A percentile compares a stretch with the other conserved stretches of the same genome.
Conservation (phyloP, 2,113 vertebrate species). For the Archilochus colubris region DNA sequence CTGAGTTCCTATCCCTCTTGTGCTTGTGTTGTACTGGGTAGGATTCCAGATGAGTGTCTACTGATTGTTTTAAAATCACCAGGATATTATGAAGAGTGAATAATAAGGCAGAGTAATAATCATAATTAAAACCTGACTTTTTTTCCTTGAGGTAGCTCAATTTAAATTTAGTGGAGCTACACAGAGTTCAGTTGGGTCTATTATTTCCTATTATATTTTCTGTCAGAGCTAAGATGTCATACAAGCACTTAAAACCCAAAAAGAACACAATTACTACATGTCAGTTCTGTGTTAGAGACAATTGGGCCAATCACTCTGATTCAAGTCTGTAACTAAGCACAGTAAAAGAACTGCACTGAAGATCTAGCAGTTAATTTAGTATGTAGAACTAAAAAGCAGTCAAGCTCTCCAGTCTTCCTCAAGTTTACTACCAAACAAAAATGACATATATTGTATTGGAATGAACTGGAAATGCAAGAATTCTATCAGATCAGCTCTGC, state of each 20-base stretch:
- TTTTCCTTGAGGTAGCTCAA: neutral
- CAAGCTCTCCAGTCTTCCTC: neutral
- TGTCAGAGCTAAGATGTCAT: neutral
- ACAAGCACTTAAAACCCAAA: constrained; percentile 17
- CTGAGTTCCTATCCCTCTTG: neutral
- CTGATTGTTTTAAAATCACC: constrained; percentile 30
- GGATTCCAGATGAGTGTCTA: neutral
- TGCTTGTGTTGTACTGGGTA: neutral
- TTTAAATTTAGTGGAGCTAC: constrained; percentile 13
- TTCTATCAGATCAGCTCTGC: fast-evolving
- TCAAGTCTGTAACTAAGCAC: neutral
- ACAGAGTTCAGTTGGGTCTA: neutral
- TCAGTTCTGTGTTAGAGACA: neutral
- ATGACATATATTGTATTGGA: fast-evolving
- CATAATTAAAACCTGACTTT: neutral
- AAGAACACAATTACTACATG: neutral
- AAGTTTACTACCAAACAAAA: neutral
- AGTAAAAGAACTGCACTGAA: neutral
- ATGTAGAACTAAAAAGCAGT: neutral
- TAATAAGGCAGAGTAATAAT: neutral
- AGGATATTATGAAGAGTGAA: neutral
- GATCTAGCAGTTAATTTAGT: neutral
- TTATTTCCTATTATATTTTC: constrained; percentile 12
- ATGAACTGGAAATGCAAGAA: neutral
- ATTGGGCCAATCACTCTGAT: neutral